These are phyloP conservation scores for Drosophila persimilis DNA, from an alignment of 1,140 invertebrate species.

Conservation along the genomic window DNA sequence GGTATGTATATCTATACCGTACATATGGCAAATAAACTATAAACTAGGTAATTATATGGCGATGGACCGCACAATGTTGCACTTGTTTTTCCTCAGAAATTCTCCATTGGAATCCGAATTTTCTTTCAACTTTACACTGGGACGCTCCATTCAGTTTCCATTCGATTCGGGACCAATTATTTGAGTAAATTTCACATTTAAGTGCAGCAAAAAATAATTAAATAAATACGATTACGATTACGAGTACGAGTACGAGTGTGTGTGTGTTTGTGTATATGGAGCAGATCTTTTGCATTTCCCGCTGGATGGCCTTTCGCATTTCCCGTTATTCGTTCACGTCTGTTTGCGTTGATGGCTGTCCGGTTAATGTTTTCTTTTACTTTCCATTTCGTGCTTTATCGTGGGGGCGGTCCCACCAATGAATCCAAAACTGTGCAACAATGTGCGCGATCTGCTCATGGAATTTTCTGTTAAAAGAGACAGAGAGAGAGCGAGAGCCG, in stretches of 20 bases:
- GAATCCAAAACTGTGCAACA: constrained; percentile 52
- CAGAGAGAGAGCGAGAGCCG: neutral
- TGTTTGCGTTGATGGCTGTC: constrained; percentile 68
- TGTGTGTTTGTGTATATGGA: neutral
- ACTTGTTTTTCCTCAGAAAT: neutral
- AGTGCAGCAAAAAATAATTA: neutral
- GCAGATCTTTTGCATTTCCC: constrained; percentile 1
- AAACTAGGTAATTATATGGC: neutral
- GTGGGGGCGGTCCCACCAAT: constrained; percentile 37
- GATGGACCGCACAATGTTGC: neutral
- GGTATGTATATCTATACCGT: no score
- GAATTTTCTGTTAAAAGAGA: constrained; percentile 26
- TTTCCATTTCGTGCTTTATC: constrained; percentile 61
- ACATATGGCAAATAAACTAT: no score
- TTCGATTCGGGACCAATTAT: neutral
- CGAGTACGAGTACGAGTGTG: no score
- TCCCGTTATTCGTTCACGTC: constrained; percentile 40
- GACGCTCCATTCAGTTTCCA: neutral
- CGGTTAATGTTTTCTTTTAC: constrained; percentile 73
- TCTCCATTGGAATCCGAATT: neutral
- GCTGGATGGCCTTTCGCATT: constrained; percentile 4
- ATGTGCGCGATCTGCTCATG: constrained; percentile 37
- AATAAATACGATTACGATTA: neutral
- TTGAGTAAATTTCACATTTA: neutral
- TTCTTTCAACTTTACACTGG: constrained; percentile 16